Conservation (phyloP, 2,113 vertebrate species). For the Dicaeum eximium region DNA sequence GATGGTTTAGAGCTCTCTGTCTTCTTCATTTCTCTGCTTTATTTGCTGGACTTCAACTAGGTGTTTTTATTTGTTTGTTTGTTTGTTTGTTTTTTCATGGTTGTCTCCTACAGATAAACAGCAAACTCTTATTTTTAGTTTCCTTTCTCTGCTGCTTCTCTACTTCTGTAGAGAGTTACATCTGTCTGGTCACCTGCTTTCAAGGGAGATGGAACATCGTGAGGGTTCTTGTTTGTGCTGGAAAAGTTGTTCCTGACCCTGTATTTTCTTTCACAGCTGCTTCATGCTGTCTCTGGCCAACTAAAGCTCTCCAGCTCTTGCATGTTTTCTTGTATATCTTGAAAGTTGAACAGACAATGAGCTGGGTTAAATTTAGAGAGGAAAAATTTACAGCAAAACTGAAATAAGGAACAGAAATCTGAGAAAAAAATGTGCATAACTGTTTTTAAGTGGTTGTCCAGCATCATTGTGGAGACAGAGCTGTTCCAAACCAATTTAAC, state of each 20-base stretch:
- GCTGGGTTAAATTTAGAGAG: neutral
- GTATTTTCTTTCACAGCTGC: neutral
- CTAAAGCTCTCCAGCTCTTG: neutral
- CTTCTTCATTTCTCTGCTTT: neutral
- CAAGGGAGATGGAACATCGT: neutral
- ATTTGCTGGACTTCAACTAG: neutral
- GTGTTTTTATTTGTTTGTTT: neutral
- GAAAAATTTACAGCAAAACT: neutral
- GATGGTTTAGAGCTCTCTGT: neutral
- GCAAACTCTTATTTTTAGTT: neutral
- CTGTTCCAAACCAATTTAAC: neutral
- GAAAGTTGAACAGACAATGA: neutral
- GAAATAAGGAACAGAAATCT: neutral
- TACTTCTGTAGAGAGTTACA: rapidly evolving
- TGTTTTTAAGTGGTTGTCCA: neutral
- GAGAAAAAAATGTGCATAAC: neutral
- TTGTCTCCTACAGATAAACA: neutral
- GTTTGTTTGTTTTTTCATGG: no score
- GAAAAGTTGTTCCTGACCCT: neutral
- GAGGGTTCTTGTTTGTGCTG: neutral
- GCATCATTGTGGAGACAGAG: neutral
- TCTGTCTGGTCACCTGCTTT: neutral
- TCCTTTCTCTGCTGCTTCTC: neutral
- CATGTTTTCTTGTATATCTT: neutral
- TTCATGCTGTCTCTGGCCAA: neutral